A percentile compares a stretch with the other conserved stretches of the same genome.
Evolutionary conservation across 1,140 invertebrate species (phyloP).

Genomic region (Monochamus saltuarius): DNA sequence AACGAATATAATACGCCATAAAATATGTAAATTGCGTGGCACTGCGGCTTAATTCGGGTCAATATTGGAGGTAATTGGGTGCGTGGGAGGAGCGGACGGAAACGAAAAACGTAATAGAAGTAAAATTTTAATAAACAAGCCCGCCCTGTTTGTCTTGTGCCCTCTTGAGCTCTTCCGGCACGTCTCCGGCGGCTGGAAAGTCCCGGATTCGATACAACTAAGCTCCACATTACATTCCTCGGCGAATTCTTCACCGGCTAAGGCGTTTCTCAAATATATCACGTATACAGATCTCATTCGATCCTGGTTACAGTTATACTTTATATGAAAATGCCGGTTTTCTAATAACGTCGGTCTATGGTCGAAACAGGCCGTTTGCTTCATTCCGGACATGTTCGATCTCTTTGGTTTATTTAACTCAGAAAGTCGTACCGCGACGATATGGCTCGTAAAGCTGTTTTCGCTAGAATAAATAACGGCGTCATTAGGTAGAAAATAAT

Average conservation of each 20-base stretch:
- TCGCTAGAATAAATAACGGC: too few species aligned
- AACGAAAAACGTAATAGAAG: too few species aligned
- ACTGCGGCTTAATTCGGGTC: too few species aligned
- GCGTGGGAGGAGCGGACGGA: too few species aligned
- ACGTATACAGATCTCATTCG: constrained; percentile 3
- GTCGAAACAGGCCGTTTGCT: background rate
- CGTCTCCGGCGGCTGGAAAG: background rate
- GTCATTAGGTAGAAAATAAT: background rate
- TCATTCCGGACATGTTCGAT: background rate
- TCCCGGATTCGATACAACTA: constrained; percentile 2
- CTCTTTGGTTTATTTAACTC: background rate
- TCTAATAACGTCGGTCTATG: background rate
- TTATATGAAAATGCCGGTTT: constrained; percentile 6
- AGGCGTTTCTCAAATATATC: constrained; percentile 4
- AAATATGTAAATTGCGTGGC: too few species aligned
- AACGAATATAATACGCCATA: too few species aligned
- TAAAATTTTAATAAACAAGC: too few species aligned
- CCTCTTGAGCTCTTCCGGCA: too few species aligned
- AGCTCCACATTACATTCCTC: constrained; percentile 1
- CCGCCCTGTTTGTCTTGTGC: too few species aligned
- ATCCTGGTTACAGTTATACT: background rate
- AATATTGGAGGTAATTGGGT: too few species aligned
- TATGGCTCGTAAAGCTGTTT: background rate
- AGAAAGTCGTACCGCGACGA: background rate
- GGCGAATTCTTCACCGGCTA: background rate